Evolutionary conservation across 2,797 vertebrate genomes (phyloP).

Genomic region (Acomys russatus): DNA sequence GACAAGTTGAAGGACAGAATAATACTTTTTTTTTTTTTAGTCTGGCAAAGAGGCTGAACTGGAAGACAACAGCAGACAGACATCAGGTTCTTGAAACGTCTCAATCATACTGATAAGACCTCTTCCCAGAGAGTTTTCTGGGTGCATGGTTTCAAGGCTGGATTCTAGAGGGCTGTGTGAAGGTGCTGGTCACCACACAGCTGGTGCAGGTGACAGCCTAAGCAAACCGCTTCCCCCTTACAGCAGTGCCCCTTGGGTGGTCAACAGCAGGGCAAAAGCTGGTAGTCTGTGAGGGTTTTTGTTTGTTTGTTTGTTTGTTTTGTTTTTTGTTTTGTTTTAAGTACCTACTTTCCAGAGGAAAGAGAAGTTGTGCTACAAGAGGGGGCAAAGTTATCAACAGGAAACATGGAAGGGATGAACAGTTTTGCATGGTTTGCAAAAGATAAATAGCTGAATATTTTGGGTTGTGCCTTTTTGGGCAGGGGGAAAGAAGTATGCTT

Average conservation of each 20-base stretch:
- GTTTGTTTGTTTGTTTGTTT: not conserved
- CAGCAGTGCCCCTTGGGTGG: not conserved
- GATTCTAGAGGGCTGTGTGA: not conserved
- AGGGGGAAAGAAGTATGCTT: conserved; percentile 57
- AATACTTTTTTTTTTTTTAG: not conserved
- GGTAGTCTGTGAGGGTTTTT: not conserved
- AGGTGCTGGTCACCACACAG: not conserved
- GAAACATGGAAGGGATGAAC: conserved; percentile 70
- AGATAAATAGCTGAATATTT: conserved; percentile 77
- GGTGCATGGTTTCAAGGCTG: not conserved
- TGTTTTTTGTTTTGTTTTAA: not conserved
- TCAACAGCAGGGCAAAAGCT: conserved; percentile 45
- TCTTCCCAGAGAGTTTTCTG: not conserved
- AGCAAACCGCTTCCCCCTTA: not conserved
- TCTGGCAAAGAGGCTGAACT: conserved; percentile 13
- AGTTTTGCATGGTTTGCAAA: conserved; percentile 69
- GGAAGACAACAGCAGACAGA: not conserved
- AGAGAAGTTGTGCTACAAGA: conserved; percentile 66
- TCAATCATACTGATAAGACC: not conserved
- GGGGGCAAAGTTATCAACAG: conserved; percentile 78
- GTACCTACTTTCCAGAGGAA: conserved; percentile 70
- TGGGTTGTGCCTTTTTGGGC: conserved; percentile 28
- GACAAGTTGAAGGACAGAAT: conserved; percentile 32
- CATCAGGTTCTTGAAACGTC: conserved; percentile 34
- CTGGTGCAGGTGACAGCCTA: not conserved